Evolutionary conservation across 1,140 invertebrate genomes (phyloP).

Genomic region (Bombus turneri): DNA sequence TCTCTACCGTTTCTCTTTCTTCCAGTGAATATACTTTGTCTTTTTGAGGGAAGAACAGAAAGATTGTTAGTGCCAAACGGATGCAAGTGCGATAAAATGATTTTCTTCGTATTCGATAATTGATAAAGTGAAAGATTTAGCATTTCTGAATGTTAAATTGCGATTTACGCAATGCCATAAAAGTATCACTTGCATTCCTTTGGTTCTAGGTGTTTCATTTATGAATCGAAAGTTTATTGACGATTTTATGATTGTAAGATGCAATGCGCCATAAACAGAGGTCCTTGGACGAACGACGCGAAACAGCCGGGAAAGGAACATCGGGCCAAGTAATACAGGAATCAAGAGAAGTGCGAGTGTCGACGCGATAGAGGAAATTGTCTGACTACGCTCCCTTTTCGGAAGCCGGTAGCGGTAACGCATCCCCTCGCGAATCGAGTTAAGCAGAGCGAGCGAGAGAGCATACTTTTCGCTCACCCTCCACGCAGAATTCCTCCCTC

Average conservation of each 20-base stretch:
- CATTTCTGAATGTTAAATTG: too few relatives aligned
- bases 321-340: slow-evolving; percentile 15
- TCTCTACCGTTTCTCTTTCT: background rate
- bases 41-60: too few relatives aligned
- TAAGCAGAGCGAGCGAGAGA: slow-evolving; percentile 26
- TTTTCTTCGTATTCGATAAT: too few relatives aligned
- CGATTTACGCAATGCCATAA: too few relatives aligned
- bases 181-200: background rate
- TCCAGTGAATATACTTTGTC: too few relatives aligned
- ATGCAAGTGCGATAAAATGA: too few relatives aligned
- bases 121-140: too few relatives aligned
- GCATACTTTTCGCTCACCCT: background rate
- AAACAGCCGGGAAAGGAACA: slow-evolving; percentile 44
- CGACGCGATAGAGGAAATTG: slow-evolving; percentile 49
- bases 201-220: background rate
- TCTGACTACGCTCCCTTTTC: slow-evolving; percentile 55
- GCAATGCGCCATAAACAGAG: too few relatives aligned
- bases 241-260: background rate
- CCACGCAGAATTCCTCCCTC: background rate
- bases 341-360: slow-evolving; percentile 44
- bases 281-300: slow-evolving; percentile 8
- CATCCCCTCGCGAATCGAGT: slow-evolving; percentile 41
- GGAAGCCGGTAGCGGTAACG: slow-evolving; percentile 23
- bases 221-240: background rate
- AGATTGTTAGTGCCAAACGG: too few relatives aligned